phyloP scores from a whole-genome alignment of 2,113 vertebrate genomes.

The Gavialis gangeticus region DNA sequence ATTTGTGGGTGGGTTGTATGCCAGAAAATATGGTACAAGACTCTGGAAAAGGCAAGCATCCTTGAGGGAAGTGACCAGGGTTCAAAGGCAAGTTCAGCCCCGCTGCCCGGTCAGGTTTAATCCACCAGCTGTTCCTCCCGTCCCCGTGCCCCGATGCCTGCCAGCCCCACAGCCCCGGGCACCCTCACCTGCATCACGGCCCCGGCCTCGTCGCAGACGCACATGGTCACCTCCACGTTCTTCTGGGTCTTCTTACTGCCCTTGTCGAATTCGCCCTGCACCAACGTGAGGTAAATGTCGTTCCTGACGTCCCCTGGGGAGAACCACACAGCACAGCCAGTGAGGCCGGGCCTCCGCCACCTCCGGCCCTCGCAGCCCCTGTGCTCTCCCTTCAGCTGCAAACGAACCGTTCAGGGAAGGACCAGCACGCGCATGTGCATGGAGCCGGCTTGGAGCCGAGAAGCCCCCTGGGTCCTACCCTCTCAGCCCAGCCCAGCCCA shows the following conservation, averaged over 20 bases:
- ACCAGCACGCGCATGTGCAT: background rate
- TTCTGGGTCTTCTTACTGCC: conserved; percentile 74
- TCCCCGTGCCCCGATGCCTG: background rate
- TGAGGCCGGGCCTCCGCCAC: background rate
- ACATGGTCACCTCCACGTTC: conserved; percentile 73
- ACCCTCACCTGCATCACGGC: conserved; percentile 42
- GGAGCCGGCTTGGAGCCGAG: background rate
- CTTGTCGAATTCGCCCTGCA: conserved; percentile 73
- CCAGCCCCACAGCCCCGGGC: background rate
- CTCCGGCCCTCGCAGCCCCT: background rate
- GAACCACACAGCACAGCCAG: fast-evolving
- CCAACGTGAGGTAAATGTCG: conserved; percentile 73
- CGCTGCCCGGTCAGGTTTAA: background rate
- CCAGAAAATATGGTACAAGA: too few relatives aligned
- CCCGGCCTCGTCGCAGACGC: conserved; percentile 56
- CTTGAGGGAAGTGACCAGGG: too few relatives aligned
- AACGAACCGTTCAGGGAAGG: background rate
- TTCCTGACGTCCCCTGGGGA: conserved; percentile 67
- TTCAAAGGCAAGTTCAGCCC: background rate
- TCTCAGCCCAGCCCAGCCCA: background rate
- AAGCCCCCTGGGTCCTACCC: background rate
- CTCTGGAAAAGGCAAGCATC: too few relatives aligned
- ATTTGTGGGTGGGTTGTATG: too few relatives aligned
- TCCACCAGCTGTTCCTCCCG: background rate
- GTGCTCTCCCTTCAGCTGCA: background rate